Percentiles rank a stretch among this genome's conserved stretches.
phyloP scores from a whole-genome alignment of 2,113 vertebrate species.

The Caranx ignobilis region DNA sequence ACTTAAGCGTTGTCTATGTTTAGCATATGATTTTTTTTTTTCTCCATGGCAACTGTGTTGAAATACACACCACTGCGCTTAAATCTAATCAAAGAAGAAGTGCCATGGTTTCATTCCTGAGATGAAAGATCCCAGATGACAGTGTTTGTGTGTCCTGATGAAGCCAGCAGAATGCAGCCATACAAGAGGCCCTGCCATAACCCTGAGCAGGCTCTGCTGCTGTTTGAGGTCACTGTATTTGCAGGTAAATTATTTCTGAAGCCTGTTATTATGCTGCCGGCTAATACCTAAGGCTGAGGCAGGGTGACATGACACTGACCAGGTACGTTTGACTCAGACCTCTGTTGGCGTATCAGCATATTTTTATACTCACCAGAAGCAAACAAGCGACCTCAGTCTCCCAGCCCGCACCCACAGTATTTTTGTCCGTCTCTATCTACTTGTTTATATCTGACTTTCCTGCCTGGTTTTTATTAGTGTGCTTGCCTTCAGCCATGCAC shows the following conservation, averaged over 20 bases:
- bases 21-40: conserved; percentile 24
- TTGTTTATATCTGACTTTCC: not conserved
- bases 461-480: not conserved
- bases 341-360: not conserved
- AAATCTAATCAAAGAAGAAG: conserved; percentile 7
- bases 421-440: conserved; percentile 9
- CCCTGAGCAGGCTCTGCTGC: not conserved
- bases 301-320: conserved; percentile 42
- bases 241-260: conserved; percentile 15
- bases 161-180: conserved; percentile 20
- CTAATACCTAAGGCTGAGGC: conserved; percentile 37
- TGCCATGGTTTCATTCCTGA: not conserved
- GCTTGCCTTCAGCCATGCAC: not conserved
- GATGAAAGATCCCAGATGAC: not conserved
- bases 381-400: conserved; percentile 59
- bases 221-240: not conserved
- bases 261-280: conserved; percentile 43
- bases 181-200: conserved; percentile 4
- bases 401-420: conserved; percentile 8
- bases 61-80: conserved; percentile 8
- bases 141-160: not conserved
- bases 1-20: not conserved
- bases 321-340: conserved; percentile 42
- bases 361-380: conserved; percentile 25
- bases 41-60: conserved; percentile 51